Evolutionary conservation across 2,797 vertebrate species (phyloP).

Genomic region (Trachurus trachurus): DNA sequence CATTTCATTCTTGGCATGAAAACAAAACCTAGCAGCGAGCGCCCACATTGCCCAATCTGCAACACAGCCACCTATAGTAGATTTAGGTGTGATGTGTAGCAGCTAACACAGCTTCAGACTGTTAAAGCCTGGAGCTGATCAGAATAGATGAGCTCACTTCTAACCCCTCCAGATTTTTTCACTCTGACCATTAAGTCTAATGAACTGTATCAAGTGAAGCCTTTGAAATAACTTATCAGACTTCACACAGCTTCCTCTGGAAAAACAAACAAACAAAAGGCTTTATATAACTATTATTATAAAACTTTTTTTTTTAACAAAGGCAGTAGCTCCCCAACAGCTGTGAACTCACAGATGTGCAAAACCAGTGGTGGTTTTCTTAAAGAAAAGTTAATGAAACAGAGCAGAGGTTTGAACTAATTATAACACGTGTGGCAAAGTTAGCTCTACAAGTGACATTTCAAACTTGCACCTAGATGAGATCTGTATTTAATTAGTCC

Average conservation of each 20-base stretch:
- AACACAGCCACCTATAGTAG: neutral
- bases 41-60: neutral
- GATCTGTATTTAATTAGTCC: neutral
- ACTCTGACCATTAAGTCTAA: neutral
- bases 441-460: neutral
- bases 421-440: neutral
- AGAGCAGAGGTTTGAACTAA: neutral
- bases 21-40: neutral
- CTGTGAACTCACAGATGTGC: conserved; percentile 9
- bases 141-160: neutral
- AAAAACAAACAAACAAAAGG: conserved; percentile 5
- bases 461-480: neutral
- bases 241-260: neutral
- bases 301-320: conserved; percentile 16
- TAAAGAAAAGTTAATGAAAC: neutral
- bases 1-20: neutral
- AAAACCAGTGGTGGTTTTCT: neutral
- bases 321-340: conserved; percentile 8
- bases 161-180: neutral
- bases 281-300: neutral
- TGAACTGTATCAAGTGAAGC: neutral
- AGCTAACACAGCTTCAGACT: neutral
- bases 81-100: neutral
- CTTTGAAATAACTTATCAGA: conserved; percentile 21
- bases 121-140: neutral